These are phyloP conservation scores for Alca torda DNA, from an alignment of 2,797 vertebrate species.

Conservation along the genomic window DNA sequence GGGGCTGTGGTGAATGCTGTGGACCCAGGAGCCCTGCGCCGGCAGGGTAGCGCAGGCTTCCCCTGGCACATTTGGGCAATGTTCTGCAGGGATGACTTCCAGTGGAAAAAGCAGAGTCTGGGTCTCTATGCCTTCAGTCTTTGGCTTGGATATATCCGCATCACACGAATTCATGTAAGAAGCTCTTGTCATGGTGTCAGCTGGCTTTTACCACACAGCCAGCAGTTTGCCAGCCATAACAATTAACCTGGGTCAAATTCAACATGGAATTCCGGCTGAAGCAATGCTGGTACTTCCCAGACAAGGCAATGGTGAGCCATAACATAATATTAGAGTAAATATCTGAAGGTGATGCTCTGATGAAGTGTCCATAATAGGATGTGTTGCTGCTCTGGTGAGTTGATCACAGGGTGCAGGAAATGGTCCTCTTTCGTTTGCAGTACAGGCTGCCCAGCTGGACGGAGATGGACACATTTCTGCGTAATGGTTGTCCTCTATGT, in stretches of 20 bases:
- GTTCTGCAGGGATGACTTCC: neutral
- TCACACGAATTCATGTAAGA: neutral
- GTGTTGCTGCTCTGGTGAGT: neutral
- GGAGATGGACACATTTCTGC: fast-evolving
- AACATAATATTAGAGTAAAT: neutral
- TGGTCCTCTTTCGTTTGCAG: neutral
- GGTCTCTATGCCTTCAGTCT: neutral
- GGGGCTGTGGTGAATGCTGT: neutral
- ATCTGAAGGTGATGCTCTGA: neutral
- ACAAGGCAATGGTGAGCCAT: neutral
- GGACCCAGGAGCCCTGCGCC: neutral
- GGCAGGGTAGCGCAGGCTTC: neutral
- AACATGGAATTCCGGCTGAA: neutral
- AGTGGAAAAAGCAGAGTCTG: neutral
- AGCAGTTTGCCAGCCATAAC: slow-evolving; percentile 17
- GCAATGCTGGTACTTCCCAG: neutral
- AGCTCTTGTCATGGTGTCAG: slow-evolving; percentile 9
- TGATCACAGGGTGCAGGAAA: neutral
- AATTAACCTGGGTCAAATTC: slow-evolving; percentile 7
- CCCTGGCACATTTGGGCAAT: neutral
- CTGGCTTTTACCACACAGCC: slow-evolving; percentile 13
- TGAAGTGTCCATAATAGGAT: neutral
- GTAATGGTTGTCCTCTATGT: neutral
- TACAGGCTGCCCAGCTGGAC: neutral
- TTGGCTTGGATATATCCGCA: neutral